Evolutionary conservation across 23 tunicate species (phyloP), one percentile per base, ranked within the genome.

Genomic region (Ciona savignyi): DNA sequence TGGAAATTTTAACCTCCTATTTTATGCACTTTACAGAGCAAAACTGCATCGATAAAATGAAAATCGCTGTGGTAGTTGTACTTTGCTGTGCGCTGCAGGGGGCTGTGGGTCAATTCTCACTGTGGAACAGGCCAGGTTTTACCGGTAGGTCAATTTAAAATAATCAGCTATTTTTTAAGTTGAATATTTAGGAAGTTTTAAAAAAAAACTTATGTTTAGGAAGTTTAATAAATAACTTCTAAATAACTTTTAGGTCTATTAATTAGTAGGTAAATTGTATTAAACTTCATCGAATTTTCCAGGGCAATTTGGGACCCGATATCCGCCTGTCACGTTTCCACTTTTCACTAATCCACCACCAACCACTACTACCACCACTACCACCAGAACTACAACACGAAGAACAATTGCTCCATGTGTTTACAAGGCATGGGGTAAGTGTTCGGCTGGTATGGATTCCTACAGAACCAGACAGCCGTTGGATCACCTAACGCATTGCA

Each of bases 291-390:
- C n/a, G n/a, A n/a, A n/a, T n/a, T n/a, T n/a, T n/a, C n/a, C 56
- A 42, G 56, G 56, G 9, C 56, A 42, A 42, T 42, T 42, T 42
- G 56, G 56, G 56, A 42, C 56, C 56, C 56, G 56, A 42, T 42
- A 6, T 42, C 56, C n/a, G n/a, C n/a, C n/a, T n/a, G n/a, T n/a
- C n/a, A n/a, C n/a, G n/a, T n/a, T n/a, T n/a, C n/a, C n/a, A n/a
- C n/a, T n/a, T n/a, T n/a, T n/a, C n/a, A n/a, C n/a, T n/a, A n/a
- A n/a, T n/a, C n/a, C n/a, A n/a, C n/a, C n/a, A n/a, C n/a, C 56
- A 42, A 42, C 56, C 56, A 6, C 15, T 42, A 15, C 56, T 42
- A 15, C 56, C 56, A 9, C 56, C 56, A 42, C 56, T 15, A 42
- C 11, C n/a, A n/a, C n/a, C n/a, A n/a, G n/a, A n/a, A n/a, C n/a